Conservation (phyloP, 2,888 invertebrate genomes). For the Dysmachus trigonus region DNA sequence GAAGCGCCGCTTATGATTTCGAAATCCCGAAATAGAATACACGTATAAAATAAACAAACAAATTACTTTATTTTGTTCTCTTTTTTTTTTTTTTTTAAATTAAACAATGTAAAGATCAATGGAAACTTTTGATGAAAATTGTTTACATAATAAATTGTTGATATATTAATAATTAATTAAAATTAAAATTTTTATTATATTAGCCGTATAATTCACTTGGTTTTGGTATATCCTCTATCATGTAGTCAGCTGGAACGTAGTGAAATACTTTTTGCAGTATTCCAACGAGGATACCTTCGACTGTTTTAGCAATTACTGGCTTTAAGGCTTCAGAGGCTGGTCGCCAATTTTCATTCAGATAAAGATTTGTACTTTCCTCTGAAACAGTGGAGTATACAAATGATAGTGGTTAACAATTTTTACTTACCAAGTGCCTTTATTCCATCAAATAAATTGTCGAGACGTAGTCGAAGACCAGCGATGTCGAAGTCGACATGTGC, state of each 20-base stretch:
- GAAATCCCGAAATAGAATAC: not conserved
- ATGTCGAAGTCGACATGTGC: slow-evolving; percentile 73
- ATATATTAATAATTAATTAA: not conserved
- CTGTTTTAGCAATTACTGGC: slow-evolving; percentile 73
- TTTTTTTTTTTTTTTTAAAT: not conserved
- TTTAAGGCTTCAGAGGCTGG: slow-evolving; percentile 73
- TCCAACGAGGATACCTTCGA: slow-evolving; percentile 72
- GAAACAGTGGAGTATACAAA: slow-evolving; percentile 54
- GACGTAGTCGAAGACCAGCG: slow-evolving; percentile 70
- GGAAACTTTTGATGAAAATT: not conserved
- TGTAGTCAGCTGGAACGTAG: slow-evolving; percentile 73
- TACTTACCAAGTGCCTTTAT: slow-evolving; percentile 70
- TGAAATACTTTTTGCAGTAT: slow-evolving; percentile 73
- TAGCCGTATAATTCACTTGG: slow-evolving; percentile 53
- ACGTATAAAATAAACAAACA: not conserved
- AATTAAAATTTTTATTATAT: not conserved
- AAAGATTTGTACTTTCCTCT: slow-evolving; percentile 75
- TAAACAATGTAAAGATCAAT: not conserved
- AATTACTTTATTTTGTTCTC: not conserved
- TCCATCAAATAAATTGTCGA: slow-evolving; percentile 75
- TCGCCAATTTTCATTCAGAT: slow-evolving; percentile 76
- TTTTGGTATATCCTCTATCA: slow-evolving; percentile 70
- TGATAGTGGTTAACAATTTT: not conserved
- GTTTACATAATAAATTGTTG: not conserved
- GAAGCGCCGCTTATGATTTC: not conserved